Evolutionary conservation across 2,113 vertebrate species (phyloP).

Genomic region (Oncorhynchus masou): DNA sequence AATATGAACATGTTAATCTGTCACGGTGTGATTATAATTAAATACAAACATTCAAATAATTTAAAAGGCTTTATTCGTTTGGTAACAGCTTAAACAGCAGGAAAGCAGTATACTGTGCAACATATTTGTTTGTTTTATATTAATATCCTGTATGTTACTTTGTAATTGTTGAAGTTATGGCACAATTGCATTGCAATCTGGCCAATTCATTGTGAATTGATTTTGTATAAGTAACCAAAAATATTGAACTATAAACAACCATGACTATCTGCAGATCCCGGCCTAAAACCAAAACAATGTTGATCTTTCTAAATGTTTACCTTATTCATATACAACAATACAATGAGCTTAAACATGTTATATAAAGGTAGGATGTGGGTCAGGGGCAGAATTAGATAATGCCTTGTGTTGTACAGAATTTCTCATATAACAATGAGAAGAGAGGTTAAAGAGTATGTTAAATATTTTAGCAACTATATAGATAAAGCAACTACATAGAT

Average conservation of each 20-base stretch:
- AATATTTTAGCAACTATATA: neutral
- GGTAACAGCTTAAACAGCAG: constrained; percentile 13
- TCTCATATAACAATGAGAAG: neutral
- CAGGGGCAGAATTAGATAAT: neutral
- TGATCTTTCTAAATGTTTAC: neutral
- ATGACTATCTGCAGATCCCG: no score
- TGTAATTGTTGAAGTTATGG: neutral
- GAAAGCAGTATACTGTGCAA: constrained; percentile 5
- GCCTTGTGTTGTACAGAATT: neutral
- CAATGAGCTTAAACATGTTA: neutral
- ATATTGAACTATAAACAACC: no score
- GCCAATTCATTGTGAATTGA: no score
- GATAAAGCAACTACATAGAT: neutral
- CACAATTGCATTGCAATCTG: no score
- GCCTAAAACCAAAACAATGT: no score
- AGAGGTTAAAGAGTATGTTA: neutral
- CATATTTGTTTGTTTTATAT: neutral
- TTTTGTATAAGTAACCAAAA: no score
- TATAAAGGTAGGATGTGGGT: no score
- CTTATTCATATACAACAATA: neutral
- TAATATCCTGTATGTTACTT: neutral
- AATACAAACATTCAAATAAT: neutral
- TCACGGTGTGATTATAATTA: neutral
- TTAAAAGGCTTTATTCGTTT: constrained; percentile 27
- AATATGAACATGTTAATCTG: neutral